These are phyloP conservation scores for Scaptomyza pallida DNA, from an alignment of 1,140 invertebrate genomes.

Conservation along the genomic window DNA sequence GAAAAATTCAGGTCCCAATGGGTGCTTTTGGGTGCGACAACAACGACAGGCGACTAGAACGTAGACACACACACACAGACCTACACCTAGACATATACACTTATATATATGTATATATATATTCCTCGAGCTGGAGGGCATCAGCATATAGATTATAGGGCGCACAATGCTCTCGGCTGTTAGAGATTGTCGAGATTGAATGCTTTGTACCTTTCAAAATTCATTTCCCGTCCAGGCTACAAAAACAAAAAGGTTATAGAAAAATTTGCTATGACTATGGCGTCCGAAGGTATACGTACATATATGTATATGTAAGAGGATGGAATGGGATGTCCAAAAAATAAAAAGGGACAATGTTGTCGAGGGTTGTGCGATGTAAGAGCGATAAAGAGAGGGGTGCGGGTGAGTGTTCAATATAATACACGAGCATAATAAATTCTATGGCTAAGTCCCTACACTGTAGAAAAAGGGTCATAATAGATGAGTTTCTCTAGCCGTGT, in stretches of 20 bases:
- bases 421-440: conserved; percentile 81
- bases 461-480: conserved; percentile 82
- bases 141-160: conserved; percentile 71
- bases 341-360: conserved; percentile 29
- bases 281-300: conserved; percentile 10
- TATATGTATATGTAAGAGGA: conserved; percentile 20
- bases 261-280: conserved; percentile 64
- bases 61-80: conserved; percentile 17
- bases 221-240: conserved; percentile 45
- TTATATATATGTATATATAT: conserved; percentile 23
- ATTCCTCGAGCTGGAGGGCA: conserved; percentile 47
- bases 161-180: conserved; percentile 56
- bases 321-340: too few species aligned
- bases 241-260: conserved; percentile 74
- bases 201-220: conserved; percentile 43
- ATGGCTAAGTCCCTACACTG: conserved; percentile 76
- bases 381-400: neutral
- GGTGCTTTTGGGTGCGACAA: conserved; percentile 74
- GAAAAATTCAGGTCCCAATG: conserved; percentile 80
- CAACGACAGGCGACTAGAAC: conserved; percentile 53
- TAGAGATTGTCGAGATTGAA: conserved; percentile 62
- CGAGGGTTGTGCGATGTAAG: conserved; percentile 9
- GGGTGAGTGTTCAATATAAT: conserved; percentile 64
- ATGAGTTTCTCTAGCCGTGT: conserved; percentile 58
- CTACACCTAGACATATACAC: conserved; percentile 34